phyloP scores from a whole-genome alignment of 2,797 vertebrate genomes.

The Scarus forsteni region DNA sequence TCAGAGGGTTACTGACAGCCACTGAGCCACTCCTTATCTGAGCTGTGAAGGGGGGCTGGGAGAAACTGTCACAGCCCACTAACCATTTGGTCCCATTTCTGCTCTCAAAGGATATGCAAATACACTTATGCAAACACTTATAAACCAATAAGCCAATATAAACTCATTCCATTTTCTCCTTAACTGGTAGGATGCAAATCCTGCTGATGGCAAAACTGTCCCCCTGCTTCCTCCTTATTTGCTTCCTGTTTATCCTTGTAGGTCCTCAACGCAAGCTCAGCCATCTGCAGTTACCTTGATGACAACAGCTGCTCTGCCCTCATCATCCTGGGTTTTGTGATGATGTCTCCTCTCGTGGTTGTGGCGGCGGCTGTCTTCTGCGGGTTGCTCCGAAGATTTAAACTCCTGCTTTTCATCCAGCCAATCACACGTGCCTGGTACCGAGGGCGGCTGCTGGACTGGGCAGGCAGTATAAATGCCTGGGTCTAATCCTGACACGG shows the following conservation, averaged over 20 bases:
- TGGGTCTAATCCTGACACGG: constrained; percentile 77
- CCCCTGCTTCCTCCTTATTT: constrained; percentile 15
- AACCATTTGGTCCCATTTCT: constrained; percentile 22
- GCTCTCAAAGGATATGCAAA: constrained; percentile 17
- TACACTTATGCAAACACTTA: background rate
- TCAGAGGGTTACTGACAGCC: constrained; percentile 52
- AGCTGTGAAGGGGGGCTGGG: constrained; percentile 46
- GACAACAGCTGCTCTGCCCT: constrained; percentile 95
- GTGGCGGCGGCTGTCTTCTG: constrained; percentile 91
- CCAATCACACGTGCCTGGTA: constrained; percentile 83
- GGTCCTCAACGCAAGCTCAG: constrained; percentile 77
- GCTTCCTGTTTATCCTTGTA: constrained; percentile 46
- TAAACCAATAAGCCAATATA: constrained; percentile 2
- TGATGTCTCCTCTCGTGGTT: constrained; percentile 94
- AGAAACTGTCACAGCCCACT: constrained; percentile 63
- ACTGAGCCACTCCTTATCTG: constrained; percentile 54
- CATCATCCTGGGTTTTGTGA: constrained; percentile 94
- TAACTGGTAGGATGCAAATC: background rate
- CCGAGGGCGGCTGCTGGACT: constrained; percentile 80
- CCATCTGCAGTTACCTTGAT: constrained; percentile 89
- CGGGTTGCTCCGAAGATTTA: constrained; percentile 86
- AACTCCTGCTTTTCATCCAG: constrained; percentile 85
- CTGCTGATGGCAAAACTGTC: constrained; percentile 13
- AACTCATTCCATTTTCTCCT: constrained; percentile 15
- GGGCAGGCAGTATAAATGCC: constrained; percentile 72